Conservation (phyloP, 2,113 vertebrate species). For the Silurus asotus region DNA sequence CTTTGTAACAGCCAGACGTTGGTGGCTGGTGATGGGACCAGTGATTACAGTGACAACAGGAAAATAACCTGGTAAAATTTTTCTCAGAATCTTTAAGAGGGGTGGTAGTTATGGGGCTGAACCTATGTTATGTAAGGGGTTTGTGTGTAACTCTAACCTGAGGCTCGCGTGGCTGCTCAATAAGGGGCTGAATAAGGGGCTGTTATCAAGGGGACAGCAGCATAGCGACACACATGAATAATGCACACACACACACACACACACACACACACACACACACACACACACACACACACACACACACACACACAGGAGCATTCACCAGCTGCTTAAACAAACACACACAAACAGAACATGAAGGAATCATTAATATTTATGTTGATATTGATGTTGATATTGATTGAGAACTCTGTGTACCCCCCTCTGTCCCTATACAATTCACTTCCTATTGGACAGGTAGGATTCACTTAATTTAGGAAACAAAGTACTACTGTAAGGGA, state of each 20-base stretch:
- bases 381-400: background rate
- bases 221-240: conserved; percentile 3
- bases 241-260: conserved; percentile 1
- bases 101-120: background rate
- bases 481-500: background rate
- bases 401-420: background rate
- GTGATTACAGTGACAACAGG: too few relatives aligned
- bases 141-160: conserved; percentile 21
- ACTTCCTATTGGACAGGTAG: background rate
- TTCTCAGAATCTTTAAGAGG: too few relatives aligned
- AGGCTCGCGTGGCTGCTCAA: background rate
- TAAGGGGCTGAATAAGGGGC: conserved; percentile 9
- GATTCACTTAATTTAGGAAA: background rate
- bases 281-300: conserved; percentile 1
- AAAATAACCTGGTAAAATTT: too few relatives aligned
- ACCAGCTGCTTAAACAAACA: background rate
- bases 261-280: conserved; percentile 1
- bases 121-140: background rate
- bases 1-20: too few relatives aligned
- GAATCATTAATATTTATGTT: background rate
- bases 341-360: background rate
- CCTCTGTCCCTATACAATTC: background rate
- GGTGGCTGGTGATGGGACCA: too few relatives aligned
- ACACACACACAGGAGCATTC: background rate
- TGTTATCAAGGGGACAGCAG: background rate